These are phyloP conservation scores for Neosilurus mollespiculum DNA, from an alignment of 2,797 vertebrate species.

Conservation along the genomic window DNA sequence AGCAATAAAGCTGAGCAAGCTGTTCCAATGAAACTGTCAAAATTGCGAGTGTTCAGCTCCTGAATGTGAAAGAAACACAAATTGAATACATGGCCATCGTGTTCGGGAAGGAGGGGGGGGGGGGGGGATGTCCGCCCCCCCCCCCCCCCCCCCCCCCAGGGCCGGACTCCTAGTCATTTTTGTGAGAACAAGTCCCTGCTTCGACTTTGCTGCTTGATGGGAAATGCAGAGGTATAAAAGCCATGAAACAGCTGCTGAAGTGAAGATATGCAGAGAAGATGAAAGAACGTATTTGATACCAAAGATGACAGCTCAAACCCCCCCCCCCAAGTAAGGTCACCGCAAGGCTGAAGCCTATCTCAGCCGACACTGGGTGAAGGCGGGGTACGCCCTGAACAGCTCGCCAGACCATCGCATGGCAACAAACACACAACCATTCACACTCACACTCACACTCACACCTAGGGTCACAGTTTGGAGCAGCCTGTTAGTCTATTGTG, in stretches of 20 bases:
- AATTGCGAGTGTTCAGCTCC: slow-evolving; percentile 2
- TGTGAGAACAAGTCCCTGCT: neutral
- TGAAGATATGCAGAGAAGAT: neutral
- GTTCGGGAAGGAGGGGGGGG: neutral
- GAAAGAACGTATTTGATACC: neutral
- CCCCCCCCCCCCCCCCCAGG: no score
- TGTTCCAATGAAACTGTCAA: slow-evolving; percentile 26
- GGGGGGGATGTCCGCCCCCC: no score
- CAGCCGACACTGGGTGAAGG: no score
- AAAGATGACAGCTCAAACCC: neutral
- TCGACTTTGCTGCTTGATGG: neutral
- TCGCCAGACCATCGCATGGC: no score
- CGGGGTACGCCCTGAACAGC: no score
- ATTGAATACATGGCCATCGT: slow-evolving; percentile 10
- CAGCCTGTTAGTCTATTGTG: no score
- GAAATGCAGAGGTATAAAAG: neutral
- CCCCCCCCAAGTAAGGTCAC: no score
- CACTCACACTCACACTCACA: no score
- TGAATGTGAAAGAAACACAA: slow-evolving; percentile 11
- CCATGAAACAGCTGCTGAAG: slow-evolving; percentile 24
- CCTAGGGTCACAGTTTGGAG: no score
- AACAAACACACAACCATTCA: no score
- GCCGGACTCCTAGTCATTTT: slow-evolving; percentile 18
- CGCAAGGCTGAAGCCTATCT: no score
- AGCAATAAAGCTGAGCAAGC: slow-evolving; percentile 30